These are phyloP conservation scores for Apis mellifera DNA, from an alignment of 1,140 invertebrate species.

Conservation along the genomic window DNA sequence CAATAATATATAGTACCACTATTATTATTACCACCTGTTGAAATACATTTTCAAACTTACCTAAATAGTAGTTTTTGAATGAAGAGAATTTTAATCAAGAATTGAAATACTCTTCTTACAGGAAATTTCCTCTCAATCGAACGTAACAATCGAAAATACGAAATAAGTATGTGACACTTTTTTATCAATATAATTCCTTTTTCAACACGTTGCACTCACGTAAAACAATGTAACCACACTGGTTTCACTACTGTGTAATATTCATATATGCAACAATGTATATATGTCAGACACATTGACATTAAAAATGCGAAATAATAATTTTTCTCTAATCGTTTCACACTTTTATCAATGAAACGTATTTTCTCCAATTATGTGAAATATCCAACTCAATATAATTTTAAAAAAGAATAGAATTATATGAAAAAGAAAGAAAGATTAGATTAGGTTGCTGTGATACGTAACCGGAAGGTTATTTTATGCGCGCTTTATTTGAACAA, in stretches of 20 bases:
- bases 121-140: not conserved
- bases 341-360: slow-evolving; percentile 6
- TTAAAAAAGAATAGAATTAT: not conserved
- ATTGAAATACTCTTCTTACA: not conserved
- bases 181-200: not conserved
- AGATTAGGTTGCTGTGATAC: not conserved
- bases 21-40: slow-evolving; percentile 53
- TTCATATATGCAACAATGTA: not conserved
- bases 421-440: not conserved
- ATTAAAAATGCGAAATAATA: not conserved
- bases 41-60: slow-evolving; percentile 50
- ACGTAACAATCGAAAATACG: not conserved
- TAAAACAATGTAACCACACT: not conserved
- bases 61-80: slow-evolving; percentile 10
- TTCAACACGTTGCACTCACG: slow-evolving; percentile 6
- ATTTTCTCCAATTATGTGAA: slow-evolving; percentile 2
- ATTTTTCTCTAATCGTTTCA: not conserved
- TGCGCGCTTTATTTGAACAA: slow-evolving; percentile 19
- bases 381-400: not conserved
- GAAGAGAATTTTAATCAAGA: not conserved
- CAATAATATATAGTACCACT: not conserved
- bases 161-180: slow-evolving; percentile 29
- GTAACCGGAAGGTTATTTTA: not conserved
- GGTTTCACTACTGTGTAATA: not conserved
- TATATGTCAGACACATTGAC: not conserved